Conservation (phyloP, 2,888 invertebrate species). For the Sarcophaga carnaria region DNA sequence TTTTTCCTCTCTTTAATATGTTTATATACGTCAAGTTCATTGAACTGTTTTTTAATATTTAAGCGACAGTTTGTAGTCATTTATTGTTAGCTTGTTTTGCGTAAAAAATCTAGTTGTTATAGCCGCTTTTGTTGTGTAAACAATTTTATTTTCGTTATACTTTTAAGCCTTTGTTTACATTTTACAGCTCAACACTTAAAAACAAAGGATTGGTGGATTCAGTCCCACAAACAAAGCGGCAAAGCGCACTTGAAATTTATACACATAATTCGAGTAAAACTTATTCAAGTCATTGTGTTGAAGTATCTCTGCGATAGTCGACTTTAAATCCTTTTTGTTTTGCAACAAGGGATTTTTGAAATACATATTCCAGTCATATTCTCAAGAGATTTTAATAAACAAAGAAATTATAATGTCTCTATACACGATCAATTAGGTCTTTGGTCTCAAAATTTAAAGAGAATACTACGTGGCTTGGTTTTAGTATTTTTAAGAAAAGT, state of each 20-base stretch:
- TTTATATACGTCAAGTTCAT: slow-evolving; percentile 7
- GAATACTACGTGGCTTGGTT: too few species aligned
- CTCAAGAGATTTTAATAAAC: too few species aligned
- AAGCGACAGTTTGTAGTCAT: background rate
- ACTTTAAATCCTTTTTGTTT: background rate
- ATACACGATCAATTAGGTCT: too few species aligned
- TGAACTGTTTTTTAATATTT: slow-evolving; percentile 18
- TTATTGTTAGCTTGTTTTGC: background rate
- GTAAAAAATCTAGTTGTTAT: background rate
- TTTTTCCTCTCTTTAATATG: too few species aligned
- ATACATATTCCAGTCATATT: too few species aligned
- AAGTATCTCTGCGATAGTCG: background rate
- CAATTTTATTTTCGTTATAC: slow-evolving; percentile 22
- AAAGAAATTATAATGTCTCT: too few species aligned
- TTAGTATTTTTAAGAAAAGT: too few species aligned
- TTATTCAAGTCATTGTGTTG: slow-evolving; percentile 11
- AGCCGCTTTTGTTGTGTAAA: slow-evolving; percentile 5
- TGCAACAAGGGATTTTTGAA: background rate
- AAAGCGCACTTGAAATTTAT: slow-evolving; percentile 30
- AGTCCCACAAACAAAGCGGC: background rate
- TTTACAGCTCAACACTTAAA: slow-evolving; percentile 20
- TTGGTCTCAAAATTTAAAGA: too few species aligned
- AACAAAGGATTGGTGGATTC: slow-evolving; percentile 33
- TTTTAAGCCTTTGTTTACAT: slow-evolving; percentile 41
- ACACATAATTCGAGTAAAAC: slow-evolving; percentile 26